These are phyloP conservation scores for Gnathonemus longibarbis DNA, from an alignment of 2,113 vertebrate species.

Conservation along the genomic window DNA sequence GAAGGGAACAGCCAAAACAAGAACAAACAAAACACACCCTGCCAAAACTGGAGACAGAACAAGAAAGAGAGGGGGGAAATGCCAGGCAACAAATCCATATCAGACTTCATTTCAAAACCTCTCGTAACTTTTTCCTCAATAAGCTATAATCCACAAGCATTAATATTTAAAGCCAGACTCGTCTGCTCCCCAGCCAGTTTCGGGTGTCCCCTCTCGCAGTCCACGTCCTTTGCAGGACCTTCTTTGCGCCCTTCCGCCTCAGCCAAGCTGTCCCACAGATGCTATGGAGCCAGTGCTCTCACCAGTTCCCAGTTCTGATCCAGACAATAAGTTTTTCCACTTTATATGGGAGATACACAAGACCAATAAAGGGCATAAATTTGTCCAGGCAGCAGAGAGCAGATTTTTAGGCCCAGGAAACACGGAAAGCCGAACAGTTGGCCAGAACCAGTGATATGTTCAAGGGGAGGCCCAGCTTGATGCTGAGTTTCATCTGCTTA, in stretches of 20 bases:
- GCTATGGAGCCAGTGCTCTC: not conserved
- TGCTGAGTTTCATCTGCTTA: not conserved
- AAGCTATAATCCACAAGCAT: conserved; percentile 61
- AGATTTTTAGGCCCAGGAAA: not conserved
- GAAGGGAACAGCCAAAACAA: not conserved
- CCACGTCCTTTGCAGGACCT: conserved; percentile 16
- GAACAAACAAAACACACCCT: conserved; percentile 32
- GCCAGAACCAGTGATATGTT: not conserved
- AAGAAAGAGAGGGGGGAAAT: conserved; percentile 4
- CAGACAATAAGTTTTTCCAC: not conserved
- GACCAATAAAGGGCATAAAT: not conserved
- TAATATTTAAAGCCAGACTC: conserved; percentile 55
- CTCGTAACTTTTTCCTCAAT: conserved; percentile 60
- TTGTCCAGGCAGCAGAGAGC: not conserved
- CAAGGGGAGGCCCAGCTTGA: not conserved
- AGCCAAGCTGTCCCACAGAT: not conserved
- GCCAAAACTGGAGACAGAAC: conserved; percentile 35
- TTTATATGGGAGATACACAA: not conserved
- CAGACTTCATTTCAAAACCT: conserved; percentile 57
- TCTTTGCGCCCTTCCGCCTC: not conserved
- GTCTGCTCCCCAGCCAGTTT: conserved; percentile 24
- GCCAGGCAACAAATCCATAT: conserved; percentile 49
- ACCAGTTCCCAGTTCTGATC: not conserved
- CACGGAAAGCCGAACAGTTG: not conserved
- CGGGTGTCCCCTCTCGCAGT: conserved; percentile 31